Evolutionary conservation across 2,113 vertebrate genomes (phyloP), one percentile per base, ranked within the genome.

Genomic region (Leptobrachium ailaonicum): DNA sequence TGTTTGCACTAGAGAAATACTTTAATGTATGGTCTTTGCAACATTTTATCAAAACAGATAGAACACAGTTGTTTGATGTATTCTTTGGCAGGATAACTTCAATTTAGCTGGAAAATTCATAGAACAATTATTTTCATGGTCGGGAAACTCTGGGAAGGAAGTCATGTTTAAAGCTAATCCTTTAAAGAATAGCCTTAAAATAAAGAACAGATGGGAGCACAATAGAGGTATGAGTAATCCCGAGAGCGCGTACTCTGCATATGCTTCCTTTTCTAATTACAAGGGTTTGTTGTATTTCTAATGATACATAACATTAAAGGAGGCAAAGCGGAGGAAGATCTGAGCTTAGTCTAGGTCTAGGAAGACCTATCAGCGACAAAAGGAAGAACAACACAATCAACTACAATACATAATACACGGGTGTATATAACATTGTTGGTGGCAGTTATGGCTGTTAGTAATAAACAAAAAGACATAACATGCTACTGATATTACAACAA

Each of bases 221-320:
- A 53, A 32, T 71, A 45, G n/a, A 32, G 69, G 7, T 40, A 42
- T 7, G 4, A 50, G 69, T 71, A 42, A 68, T 41, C 42, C 66
- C 42, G 7, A 68, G 12, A 41, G 42, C 8, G 66, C 43, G 40
- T 13, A 42, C 10, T 43, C 42, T 68, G 13, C 42, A 42, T 68
- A 68, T 68, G 11, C 66, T 68, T 68, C 9, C 66, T 68, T 3
- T 42, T 41, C 42, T 41, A 42, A 6, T 14, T 11, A 41, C 9
- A 3, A 12, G 8, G 47, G 47, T 8, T 66, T 66, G 5, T 66
- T 66, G 64, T 66, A 3, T 40, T 66, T 10, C 9, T 66, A 66
- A 66, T 66, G n/a, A 66, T 66, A 66, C 64, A 66, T 66, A 40
- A 66, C 64, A 7, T 66, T 66, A 7, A 20, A 66, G 63, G 2